These are phyloP conservation scores for Chrosomus eos DNA, from an alignment of 2,797 vertebrate genomes.

Conservation along the genomic window DNA sequence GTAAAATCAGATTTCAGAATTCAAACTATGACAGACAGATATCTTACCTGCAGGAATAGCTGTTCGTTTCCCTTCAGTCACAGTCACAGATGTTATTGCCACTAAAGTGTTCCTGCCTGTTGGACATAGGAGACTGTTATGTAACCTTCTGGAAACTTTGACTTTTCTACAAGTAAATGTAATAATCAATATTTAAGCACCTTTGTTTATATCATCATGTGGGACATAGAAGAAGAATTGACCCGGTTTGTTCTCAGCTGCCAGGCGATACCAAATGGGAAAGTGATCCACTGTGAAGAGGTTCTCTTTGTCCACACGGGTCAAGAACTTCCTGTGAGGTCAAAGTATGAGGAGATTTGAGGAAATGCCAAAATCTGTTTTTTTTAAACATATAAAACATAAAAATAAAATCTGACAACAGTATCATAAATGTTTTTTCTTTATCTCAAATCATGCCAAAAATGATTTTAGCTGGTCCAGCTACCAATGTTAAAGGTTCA, in stretches of 20 bases:
- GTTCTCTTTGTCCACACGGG: conserved; percentile 81
- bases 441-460: background rate
- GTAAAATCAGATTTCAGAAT: background rate
- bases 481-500: background rate
- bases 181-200: conserved; percentile 63
- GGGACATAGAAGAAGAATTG: conserved; percentile 87
- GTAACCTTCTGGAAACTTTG: background rate
- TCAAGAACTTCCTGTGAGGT: conserved; percentile 85
- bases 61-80: conserved; percentile 82
- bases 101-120: conserved; percentile 78
- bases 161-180: background rate
- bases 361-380: background rate
- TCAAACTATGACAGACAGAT: background rate
- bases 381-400: background rate
- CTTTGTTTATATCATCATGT: conserved; percentile 78
- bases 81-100: conserved; percentile 83
- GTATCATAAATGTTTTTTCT: background rate
- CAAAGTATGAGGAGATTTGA: background rate
- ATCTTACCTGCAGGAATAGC: conserved; percentile 85
- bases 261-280: conserved; percentile 94
- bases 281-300: conserved; percentile 93
- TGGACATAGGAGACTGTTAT: conserved; percentile 33
- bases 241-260: conserved; percentile 85
- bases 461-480: background rate
- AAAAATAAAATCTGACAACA: background rate